Evolutionary conservation across 2,113 vertebrate species (phyloP), one percentile per base, ranked within the genome.

Genomic region (Ptilonorhynchus violaceus): DNA sequence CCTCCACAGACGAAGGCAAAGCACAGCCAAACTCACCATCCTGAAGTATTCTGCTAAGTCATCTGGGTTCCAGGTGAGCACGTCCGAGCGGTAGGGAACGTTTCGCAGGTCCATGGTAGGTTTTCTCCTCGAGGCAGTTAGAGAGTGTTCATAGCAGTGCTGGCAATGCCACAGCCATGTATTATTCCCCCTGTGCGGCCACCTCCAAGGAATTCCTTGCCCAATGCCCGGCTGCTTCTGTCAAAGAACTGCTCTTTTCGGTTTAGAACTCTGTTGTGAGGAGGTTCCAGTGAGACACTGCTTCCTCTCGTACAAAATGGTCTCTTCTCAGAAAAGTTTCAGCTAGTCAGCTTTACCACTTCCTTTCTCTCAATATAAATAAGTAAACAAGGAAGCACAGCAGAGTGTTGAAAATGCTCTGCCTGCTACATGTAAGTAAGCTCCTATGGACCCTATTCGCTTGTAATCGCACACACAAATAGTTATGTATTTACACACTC

Each of bases 1-100:
- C 56, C 56, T 68, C 41, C 31, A 19, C 72, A 33, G 21, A 76
- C 5, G 4, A 53, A 77, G 73, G 46, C 2, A 8, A 52, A 86
- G 28, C 28, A 2, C 1, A 41, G 21, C 63, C 47, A 25, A 83
- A 93, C 98, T 98, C 85, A 98, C 98, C 97, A 10, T 97, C 95
- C 78, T 98, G 91, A 98, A 98, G 72, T 99, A 99, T 5, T 99
- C 98, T 3, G 99, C 98, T 25, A 99, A 96, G 49, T 97, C 97
- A 28, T 98, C 97, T 0, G 99, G 91, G 59, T 96, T 98, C 99
- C 99, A 99, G 3, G 79, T 64, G 91, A 98, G 93, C 93, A 99
- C 99, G 17, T 99, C 99, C 0, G 98, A 97, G 89, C 98, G 98
- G 80, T 98, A 97, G 12, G 99, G 99, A 58, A 98, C 47, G 4